Base-by-base conservation (phyloP, 2,888 invertebrate genomes). In the Tachina grossa region DNA sequence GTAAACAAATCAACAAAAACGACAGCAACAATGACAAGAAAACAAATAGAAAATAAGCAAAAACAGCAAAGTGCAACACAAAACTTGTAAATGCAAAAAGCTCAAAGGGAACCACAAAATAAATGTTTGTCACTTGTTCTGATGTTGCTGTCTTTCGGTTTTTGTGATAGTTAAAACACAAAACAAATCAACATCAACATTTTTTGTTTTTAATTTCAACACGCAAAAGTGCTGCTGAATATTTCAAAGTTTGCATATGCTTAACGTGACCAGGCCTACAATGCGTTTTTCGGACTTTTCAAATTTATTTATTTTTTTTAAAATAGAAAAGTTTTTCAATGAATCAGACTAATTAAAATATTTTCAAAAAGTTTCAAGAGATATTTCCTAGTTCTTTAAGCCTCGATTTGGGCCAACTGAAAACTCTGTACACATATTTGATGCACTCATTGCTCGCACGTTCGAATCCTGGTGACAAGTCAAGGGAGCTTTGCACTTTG, bases 91-190 rank as follows among this genome's bases (percentile, higher is more conserved):
- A 71, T 71, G 63, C 75, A 71, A 82, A 82, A 76, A 71, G 47
- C 49, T 76, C 82, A 82, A 85, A 78, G 82, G 63, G 76, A 84
- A 85, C 85, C 85, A 69, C 85, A 85, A 69, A 85, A 78, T 85
- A 82, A 85, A 85, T 82, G 82, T 85, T 85, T 85, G 85, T 71
- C 85, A 85, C 81, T 85, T 80, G 65, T 75, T 53, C 65, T 71
- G 77, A 59, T 72, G 47, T 81, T 75, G 81, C 51, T 59, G 72
- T 55, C 72, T 71, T 72, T 47, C 13, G 47, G 47, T 80, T 72
- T 74, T 22, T 55, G 80, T 61, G 55, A 71, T 68, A 59, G 68
- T 55, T 69, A 72, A 66, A 77, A 63, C 71, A 66, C 71, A 78
- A 83, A 55, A 45, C 83, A 74, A 74, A 74, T 79, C 83, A 68